Conservation (phyloP, 2,113 vertebrate genomes). For the Capra hircus region DNA sequence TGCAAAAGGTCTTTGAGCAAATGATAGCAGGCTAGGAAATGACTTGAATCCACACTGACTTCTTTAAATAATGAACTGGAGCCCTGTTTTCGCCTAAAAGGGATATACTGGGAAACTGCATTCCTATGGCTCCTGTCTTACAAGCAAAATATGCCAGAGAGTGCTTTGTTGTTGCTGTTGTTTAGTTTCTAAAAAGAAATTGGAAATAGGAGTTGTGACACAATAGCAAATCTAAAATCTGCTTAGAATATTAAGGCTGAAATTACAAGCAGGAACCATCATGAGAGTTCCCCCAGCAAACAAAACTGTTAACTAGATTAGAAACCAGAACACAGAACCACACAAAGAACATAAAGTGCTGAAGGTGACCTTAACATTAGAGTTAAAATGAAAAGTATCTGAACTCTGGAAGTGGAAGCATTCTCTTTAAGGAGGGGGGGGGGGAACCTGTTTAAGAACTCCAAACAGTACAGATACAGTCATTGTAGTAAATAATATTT, state of each 20-base stretch:
- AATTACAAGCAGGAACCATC: background rate
- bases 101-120: background rate
- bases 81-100: background rate
- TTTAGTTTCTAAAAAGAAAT: background rate
- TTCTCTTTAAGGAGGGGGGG: too few species aligned
- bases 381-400: background rate
- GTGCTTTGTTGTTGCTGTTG: background rate
- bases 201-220: background rate
- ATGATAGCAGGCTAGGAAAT: conserved; percentile 23
- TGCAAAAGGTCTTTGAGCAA: conserved; percentile 32
- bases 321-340: background rate
- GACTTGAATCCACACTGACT: background rate
- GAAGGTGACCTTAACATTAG: background rate
- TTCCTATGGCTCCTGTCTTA: background rate
- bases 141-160: background rate
- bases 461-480: background rate
- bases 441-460: background rate
- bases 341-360: background rate
- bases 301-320: background rate
- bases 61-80: background rate
- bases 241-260: background rate
- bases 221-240: background rate
- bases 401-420: conserved; percentile 9
- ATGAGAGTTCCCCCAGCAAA: background rate
- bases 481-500: background rate